Percentiles rank a stretch among this genome's conserved stretches.
Conservation (phyloP, 53 echinoderm and acorn worm species). For the Holothuria scabra region DNA sequence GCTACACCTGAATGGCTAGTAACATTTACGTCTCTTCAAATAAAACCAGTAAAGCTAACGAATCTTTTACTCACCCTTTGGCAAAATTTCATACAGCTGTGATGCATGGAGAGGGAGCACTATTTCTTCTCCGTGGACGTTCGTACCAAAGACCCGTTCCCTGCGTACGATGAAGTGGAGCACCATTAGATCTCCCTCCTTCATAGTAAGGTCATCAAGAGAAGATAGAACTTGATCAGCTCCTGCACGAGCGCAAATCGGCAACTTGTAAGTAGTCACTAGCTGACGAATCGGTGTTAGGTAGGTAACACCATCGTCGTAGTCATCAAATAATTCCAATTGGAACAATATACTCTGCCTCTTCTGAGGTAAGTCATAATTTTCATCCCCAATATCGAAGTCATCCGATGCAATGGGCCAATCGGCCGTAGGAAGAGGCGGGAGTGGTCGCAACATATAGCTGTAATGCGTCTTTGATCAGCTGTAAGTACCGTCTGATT, state of each 20-base stretch:
- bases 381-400: too few relatives aligned
- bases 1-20: too few relatives aligned
- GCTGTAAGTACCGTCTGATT: too few relatives aligned
- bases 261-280: conserved; percentile 13
- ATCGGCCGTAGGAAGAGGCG: too few relatives aligned
- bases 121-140: neutral
- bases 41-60: too few relatives aligned
- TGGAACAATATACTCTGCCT: too few relatives aligned
- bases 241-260: conserved; percentile 4
- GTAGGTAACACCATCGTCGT: neutral
- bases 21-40: too few relatives aligned
- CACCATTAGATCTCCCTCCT: conserved; percentile 7
- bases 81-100: conserved; percentile 35
- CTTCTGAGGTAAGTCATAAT: too few relatives aligned
- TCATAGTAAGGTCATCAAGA: neutral
- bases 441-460: too few relatives aligned
- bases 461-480: too few relatives aligned
- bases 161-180: conserved; percentile 19
- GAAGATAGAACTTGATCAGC: neutral
- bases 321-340: neutral
- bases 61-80: conserved; percentile 14
- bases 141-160: conserved; percentile 16
- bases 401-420: too few relatives aligned
- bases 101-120: conserved; percentile 24
- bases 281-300: conserved; percentile 13